Evolutionary conservation across 2,888 invertebrate species (phyloP).

Genomic region (Pomacea canaliculata): DNA sequence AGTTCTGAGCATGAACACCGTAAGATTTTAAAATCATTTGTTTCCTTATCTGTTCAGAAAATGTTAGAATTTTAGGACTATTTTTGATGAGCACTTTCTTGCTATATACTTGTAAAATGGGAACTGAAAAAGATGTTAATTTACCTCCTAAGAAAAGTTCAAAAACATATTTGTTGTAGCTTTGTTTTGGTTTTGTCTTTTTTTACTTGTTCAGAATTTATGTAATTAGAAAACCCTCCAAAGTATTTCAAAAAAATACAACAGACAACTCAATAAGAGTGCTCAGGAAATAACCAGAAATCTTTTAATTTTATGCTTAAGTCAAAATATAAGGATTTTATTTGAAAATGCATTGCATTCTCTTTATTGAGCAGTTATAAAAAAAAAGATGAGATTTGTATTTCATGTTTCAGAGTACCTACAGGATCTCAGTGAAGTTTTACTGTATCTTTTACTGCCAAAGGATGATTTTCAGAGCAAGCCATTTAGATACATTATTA

Average conservation of each 20-base stretch:
- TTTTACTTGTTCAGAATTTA: background rate
- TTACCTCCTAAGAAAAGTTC: too few species aligned
- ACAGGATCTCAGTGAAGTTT: conserved; percentile 83
- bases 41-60: background rate
- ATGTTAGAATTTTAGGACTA: too few species aligned
- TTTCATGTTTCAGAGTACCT: conserved; percentile 77
- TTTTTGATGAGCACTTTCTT: too few species aligned
- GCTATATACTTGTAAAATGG: background rate
- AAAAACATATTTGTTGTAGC: too few species aligned
- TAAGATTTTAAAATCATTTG: conserved; percentile 52
- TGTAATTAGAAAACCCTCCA: background rate
- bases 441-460: conserved; percentile 85
- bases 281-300: too few species aligned
- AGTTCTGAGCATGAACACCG: conserved; percentile 75
- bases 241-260: too few species aligned
- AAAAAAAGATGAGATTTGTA: background rate
- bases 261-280: too few species aligned
- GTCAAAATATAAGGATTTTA: too few species aligned
- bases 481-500: conserved; percentile 80
- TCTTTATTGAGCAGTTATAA: too few species aligned
- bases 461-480: conserved; percentile 88
- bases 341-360: too few species aligned
- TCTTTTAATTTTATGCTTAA: too few species aligned
- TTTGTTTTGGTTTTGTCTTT: background rate
- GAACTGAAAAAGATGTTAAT: too few species aligned